Evolutionary conservation across 2,888 invertebrate species (phyloP), one percentile per base, ranked within the genome.

Genomic region (Liodrosophila aerea): DNA sequence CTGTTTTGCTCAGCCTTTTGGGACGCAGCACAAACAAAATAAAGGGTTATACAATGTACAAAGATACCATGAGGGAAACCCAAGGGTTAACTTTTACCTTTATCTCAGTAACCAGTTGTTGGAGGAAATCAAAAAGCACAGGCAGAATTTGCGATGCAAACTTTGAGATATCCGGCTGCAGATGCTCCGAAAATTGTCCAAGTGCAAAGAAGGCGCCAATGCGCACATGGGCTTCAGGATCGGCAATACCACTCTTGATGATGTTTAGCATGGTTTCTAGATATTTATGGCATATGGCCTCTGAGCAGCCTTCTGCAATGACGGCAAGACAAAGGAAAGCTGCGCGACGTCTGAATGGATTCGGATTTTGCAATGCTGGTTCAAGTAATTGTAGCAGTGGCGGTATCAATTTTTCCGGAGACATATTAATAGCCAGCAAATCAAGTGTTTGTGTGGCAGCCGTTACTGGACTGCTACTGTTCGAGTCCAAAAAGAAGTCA

Each of bases 181-280:
- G 90, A 90, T 94, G 93, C 87, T 96, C 95, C 0, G 95, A 93
- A 89, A 95, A 95, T 88, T 95, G 95, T 0, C 95, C 95, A 3
- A 96, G 90, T 0, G 95, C 94, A 90, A 94, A 95, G 41, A 96
- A 92, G 0, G 95, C 95, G 0, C 94, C 93, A 88, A 94, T 94
- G 44, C 94, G 91, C 4, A 95, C 95, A 7, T 93, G 90, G 0
- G 92, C 90, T 59, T 92, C 91, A 0, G 91, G 89, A 88, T 94
- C 94, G 31, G 91, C 91, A 43, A 95, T 93, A 13, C 95, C 95
- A 54, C 92, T 91, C 85, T 93, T 93, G 9, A 95, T 93, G 72
- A 93, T 93, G 73, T 93, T 92, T 46, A 95, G 88, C 87, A 95
- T 93, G 4, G 92, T 91, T 73, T 93, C 92, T 36, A 96, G 90